Base-by-base conservation (phyloP, 2,113 vertebrate species). In the Columba livia region DNA sequence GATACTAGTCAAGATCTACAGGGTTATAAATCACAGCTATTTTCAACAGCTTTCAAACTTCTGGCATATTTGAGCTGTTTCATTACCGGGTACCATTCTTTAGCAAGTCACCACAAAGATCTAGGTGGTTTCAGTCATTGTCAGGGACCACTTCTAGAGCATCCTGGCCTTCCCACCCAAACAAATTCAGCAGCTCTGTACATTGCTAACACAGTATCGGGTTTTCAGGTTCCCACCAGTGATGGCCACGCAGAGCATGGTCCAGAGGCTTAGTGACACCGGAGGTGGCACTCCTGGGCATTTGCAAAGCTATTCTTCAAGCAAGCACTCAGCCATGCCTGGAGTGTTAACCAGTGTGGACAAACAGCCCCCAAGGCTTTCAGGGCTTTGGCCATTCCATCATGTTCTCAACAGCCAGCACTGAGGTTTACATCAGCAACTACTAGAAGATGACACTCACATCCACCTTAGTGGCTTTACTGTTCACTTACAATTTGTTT, bases 231-330 rank as follows among this genome's bases (percentile, higher is more conserved):
- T 25, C 50, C 20, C 20, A 26, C 16, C 13, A 32, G 42, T 0
- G 6, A 28, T 17, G 50, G 20, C 24, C 34, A 44, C 1, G 0
- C 31, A 51, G 31, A 28, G 12, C 38, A 61, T 0, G 2, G 21
- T 29, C 29, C 20, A 56, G 40, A 26, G 15, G 13, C n/a, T 53
- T 16, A 34, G 38, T 3, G 38, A 21, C 13, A 17, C 2, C 0
- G 47, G 24, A 66, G 13, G 38, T 23, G n/a, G 20, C 53, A 54
- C 20, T 73, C 53, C 51, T 73, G 24, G 24, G 7, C 25, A 15
- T 34, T 24, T 64, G 12, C 72, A 71, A 34, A 78, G 44, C 23
- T 10, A 4, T 19, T 72, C 51, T 38, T 8, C 24, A 57, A 57
- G 21, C 10, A 3, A 3, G 9, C 48, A 11, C 42, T 32, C 32